These are phyloP conservation scores for Drosophila anceps DNA, from an alignment of 2,888 invertebrate species.

Conservation along the genomic window DNA sequence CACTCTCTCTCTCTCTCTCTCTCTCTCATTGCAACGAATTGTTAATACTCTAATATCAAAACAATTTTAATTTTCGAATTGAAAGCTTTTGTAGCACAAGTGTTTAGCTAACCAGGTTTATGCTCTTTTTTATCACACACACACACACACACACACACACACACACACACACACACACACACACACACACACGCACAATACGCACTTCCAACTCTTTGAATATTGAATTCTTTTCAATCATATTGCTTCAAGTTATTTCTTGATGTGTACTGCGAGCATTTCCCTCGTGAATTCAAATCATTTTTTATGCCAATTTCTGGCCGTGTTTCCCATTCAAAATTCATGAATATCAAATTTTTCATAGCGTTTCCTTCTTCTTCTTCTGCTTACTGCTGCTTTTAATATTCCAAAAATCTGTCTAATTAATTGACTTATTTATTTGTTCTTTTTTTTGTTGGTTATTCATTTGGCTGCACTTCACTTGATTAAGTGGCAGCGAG, in stretches of 20 bases:
- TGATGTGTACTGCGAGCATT: conserved; percentile 1
- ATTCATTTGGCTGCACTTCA: conserved; percentile 40
- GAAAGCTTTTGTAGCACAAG: background rate
- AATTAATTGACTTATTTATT: conserved; percentile 62
- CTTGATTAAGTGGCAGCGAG: conserved; percentile 32
- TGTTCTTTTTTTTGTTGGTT: conserved; percentile 8
- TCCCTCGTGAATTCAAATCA: conserved; percentile 16
- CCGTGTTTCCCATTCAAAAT: conserved; percentile 7
- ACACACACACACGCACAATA: background rate
- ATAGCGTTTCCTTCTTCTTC: conserved; percentile 2
- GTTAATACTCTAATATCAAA: background rate
- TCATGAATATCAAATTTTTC: conserved; percentile 19
- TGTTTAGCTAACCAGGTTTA: background rate
- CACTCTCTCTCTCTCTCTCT: too few species aligned
- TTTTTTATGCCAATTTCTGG: conserved; percentile 22
- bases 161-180: background rate
- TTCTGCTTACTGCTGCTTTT: conserved; percentile 3
- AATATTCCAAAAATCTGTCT: conserved; percentile 45
- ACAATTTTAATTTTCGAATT: background rate
- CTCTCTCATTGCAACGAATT: background rate
- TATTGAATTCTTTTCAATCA: conserved; percentile 1
- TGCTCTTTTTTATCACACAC: background rate
- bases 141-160: background rate
- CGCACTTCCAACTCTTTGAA: background rate
- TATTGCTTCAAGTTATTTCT: conserved; percentile 15